phyloP scores from a whole-genome alignment of 2,888 invertebrate species.

The Podabrus alpinus region DNA sequence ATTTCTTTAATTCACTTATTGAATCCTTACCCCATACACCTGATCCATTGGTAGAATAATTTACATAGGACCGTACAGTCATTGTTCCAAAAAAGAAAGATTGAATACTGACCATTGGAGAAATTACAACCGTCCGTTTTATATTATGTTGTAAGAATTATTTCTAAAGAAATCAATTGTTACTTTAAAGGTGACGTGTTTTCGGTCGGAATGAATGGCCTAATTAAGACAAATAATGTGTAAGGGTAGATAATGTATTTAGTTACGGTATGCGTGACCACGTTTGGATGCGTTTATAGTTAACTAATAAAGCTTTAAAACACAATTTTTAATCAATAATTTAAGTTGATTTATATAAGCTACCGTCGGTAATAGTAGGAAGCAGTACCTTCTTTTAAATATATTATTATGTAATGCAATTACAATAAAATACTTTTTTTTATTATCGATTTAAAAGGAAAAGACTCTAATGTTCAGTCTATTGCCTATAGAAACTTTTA shows the following conservation, averaged over 20 bases:
- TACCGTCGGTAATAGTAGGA: neutral
- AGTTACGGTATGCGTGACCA: slow-evolving; percentile 28
- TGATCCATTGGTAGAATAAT: no score
- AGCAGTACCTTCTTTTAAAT: neutral
- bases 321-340: slow-evolving; percentile 23
- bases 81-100: neutral
- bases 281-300: slow-evolving; percentile 15
- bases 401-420: neutral
- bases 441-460: slow-evolving; percentile 12
- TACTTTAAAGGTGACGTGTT: neutral
- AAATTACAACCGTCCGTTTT: neutral
- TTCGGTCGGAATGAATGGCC: slow-evolving; percentile 35
- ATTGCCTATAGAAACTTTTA: slow-evolving; percentile 30
- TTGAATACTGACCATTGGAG: neutral
- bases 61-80: no score
- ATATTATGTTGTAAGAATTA: neutral
- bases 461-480: slow-evolving; percentile 12
- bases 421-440: slow-evolving; percentile 4
- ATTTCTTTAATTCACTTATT: no score
- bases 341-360: slow-evolving; percentile 11
- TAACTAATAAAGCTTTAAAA: slow-evolving; percentile 1
- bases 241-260: slow-evolving; percentile 24
- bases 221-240: slow-evolving; percentile 36
- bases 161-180: neutral
- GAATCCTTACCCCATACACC: no score